Evolutionary conservation across 2,888 invertebrate species (phyloP).

Genomic region (Leptinotarsa peninsularis): DNA sequence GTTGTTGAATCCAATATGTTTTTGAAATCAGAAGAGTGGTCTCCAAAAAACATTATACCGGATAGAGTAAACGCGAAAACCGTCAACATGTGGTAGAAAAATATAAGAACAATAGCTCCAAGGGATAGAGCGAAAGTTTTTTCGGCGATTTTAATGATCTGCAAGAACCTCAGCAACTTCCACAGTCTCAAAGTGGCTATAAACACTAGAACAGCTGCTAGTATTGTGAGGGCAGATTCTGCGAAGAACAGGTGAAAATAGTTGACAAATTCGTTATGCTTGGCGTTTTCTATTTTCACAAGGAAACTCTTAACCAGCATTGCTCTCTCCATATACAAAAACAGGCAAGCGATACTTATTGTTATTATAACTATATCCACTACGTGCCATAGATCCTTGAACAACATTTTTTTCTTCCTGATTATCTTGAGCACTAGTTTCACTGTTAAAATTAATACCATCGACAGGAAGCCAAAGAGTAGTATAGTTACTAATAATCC

Average conservation of each 20-base stretch:
- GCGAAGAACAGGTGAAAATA: constrained; percentile 53
- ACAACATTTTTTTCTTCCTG: constrained; percentile 37
- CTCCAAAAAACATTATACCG: constrained; percentile 38
- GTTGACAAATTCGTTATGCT: constrained; percentile 56
- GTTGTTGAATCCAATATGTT: constrained; percentile 40
- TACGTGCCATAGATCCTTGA: constrained; percentile 51
- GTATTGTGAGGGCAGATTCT: constrained; percentile 49
- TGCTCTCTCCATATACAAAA: constrained; percentile 47
- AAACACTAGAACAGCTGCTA: constrained; percentile 53
- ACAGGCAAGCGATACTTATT: constrained; percentile 46
- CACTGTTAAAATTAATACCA: constrained; percentile 44
- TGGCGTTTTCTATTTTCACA: constrained; percentile 44
- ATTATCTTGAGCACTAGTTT: constrained; percentile 45
- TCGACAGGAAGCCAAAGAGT: constrained; percentile 45
- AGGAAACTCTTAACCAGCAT: constrained; percentile 46
- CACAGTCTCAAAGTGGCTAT: constrained; percentile 57
- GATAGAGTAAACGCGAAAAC: constrained; percentile 41
- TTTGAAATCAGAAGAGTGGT: constrained; percentile 44
- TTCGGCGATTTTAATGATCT: constrained; percentile 55
- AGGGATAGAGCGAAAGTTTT: constrained; percentile 50
- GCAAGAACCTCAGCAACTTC: constrained; percentile 56
- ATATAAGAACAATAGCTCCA: constrained; percentile 46
- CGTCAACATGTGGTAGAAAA: constrained; percentile 46
- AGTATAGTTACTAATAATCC: constrained; percentile 39
- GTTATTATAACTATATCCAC: constrained; percentile 53